Evolutionary conservation across 2,888 invertebrate genomes (phyloP).

Genomic region (Tachina lurida): DNA sequence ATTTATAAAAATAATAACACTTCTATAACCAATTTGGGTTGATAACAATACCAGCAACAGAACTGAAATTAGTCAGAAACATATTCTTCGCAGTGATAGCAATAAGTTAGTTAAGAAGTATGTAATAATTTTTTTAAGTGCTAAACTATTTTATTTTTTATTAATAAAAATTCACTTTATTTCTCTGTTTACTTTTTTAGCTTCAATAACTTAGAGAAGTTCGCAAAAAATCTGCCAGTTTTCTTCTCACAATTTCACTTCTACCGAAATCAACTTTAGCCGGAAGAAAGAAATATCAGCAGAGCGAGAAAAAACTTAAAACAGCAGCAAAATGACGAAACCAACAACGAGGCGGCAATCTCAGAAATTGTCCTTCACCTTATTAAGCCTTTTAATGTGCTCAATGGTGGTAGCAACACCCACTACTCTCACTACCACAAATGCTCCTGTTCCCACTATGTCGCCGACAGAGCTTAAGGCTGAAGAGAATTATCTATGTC

Average conservation of each 20-base stretch:
- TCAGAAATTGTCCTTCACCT: constrained; percentile 55
- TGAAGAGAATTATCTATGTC: constrained; percentile 76
- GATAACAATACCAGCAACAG: constrained; percentile 42
- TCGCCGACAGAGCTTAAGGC: constrained; percentile 45
- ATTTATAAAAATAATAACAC: constrained; percentile 33
- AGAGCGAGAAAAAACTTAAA: neutral
- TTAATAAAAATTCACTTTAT: constrained; percentile 6
- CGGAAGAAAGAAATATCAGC: constrained; percentile 9
- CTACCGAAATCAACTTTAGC: constrained; percentile 33
- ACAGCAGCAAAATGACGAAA: constrained; percentile 59
- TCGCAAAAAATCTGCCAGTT: neutral
- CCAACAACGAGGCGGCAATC: constrained; percentile 54
- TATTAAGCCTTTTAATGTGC: constrained; percentile 55
- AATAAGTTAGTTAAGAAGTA: constrained; percentile 38
- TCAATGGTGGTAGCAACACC: constrained; percentile 55
- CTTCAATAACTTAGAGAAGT: constrained; percentile 35
- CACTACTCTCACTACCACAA: constrained; percentile 7
- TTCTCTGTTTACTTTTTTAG: constrained; percentile 28
- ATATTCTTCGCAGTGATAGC: constrained; percentile 40
- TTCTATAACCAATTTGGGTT: constrained; percentile 41
- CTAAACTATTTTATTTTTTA: neutral
- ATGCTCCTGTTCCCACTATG: neutral
- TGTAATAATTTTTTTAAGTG: neutral
- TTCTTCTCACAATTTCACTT: neutral
- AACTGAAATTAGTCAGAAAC: constrained; percentile 58